Conservation (phyloP, 2,888 invertebrate genomes). For the Onchidella celtica region DNA sequence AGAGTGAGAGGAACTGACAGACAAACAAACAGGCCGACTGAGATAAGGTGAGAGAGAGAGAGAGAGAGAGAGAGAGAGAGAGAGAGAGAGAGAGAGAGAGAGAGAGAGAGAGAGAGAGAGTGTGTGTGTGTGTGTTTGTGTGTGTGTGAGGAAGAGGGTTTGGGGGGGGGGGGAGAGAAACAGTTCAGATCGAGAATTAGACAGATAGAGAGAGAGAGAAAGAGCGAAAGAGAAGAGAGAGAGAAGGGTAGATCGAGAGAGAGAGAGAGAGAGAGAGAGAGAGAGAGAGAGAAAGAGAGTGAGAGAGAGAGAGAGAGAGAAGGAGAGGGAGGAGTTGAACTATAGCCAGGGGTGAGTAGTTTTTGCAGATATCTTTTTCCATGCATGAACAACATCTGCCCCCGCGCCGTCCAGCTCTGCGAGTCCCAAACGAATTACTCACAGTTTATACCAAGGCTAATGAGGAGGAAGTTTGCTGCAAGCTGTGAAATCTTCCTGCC, state of each 20-base stretch:
- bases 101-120: background rate
- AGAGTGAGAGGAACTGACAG: too few species aligned
- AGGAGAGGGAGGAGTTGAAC: constrained; percentile 12
- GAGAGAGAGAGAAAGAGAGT: background rate
- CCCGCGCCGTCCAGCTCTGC: too few species aligned
- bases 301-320: background rate
- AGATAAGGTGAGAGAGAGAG: constrained; percentile 19
- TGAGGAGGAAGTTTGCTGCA: too few species aligned
- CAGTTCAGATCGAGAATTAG: background rate
- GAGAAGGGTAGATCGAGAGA: background rate
- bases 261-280: background rate
- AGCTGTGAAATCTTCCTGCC: too few species aligned
- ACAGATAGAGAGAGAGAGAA: constrained; percentile 25
- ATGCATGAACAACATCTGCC: too few species aligned
- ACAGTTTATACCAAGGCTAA: too few species aligned
- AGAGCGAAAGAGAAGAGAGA: constrained; percentile 4
- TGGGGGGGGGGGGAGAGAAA: background rate
- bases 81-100: constrained; percentile 29
- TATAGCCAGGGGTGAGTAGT: constrained; percentile 8
- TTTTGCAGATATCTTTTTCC: too few species aligned
- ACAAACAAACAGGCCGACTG: background rate
- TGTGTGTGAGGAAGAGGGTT: too few species aligned
- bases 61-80: constrained; percentile 35
- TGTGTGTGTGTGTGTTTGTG: background rate
- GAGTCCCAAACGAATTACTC: too few species aligned